A percentile compares a stretch with the other conserved stretches of the same genome.
Conservation (phyloP, 1,140 invertebrate genomes). For the Drosophila miranda region DNA sequence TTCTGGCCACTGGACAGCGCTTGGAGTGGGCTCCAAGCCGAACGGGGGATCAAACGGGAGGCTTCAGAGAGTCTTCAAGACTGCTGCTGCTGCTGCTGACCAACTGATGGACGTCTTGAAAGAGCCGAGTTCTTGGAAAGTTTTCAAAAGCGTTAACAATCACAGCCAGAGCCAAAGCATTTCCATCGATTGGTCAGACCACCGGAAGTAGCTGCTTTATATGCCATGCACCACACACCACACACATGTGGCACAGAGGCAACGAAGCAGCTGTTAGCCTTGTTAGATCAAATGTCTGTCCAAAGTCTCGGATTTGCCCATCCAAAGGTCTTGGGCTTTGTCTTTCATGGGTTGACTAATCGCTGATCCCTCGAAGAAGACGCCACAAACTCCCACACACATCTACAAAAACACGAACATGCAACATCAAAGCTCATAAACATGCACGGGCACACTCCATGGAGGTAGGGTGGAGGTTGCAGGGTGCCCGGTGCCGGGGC, state of each 20-base stretch:
- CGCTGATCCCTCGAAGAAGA: constrained; percentile 23
- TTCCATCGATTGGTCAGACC: constrained; percentile 46
- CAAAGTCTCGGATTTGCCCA: constrained; percentile 17
- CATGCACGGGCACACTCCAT: constrained; percentile 54
- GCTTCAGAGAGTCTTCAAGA: constrained; percentile 1
- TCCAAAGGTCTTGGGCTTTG: constrained; percentile 12
- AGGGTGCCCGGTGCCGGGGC: constrained; percentile 4
- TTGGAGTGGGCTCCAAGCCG: constrained; percentile 9
- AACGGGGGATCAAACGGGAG: constrained; percentile 20
- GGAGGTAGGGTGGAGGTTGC: constrained; percentile 10
- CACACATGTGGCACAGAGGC: constrained; percentile 5
- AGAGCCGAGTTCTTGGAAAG: constrained; percentile 62
- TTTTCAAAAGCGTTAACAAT: constrained; percentile 59
- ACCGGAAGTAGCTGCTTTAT: constrained; percentile 59
- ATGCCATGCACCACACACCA: constrained; percentile 16
- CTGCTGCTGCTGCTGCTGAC: constrained; percentile 11
- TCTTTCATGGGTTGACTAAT: constrained; percentile 26
- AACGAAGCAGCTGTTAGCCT: constrained; percentile 11
- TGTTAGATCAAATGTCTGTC: constrained; percentile 13
- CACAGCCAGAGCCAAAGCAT: constrained; percentile 3
- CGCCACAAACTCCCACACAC: constrained; percentile 36
- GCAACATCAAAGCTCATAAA: constrained; percentile 53
- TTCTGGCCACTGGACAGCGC: constrained; percentile 56
- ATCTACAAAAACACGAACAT: not conserved
- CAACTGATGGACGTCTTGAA: constrained; percentile 53